Percentiles rank a stretch among this genome's conserved stretches.
phyloP scores from a whole-genome alignment of 2,888 invertebrate species.

The Macropis europaea region DNA sequence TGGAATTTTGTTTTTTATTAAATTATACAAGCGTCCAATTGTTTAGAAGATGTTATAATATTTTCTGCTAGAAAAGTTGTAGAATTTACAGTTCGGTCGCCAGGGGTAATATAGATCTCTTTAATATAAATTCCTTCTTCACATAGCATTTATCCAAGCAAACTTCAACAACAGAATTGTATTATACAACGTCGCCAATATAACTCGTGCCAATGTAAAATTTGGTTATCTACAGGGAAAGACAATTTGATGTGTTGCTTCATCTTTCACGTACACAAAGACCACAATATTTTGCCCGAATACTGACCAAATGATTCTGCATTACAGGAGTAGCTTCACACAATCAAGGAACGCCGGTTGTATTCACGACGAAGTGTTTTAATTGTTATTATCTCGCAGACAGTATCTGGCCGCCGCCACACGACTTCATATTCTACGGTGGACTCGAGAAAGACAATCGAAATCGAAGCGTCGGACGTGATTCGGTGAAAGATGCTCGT shows the following conservation, averaged over 20 bases:
- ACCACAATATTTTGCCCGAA: slow-evolving; percentile 12
- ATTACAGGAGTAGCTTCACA: slow-evolving; percentile 1
- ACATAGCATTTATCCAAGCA: not conserved
- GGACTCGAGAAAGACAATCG: slow-evolving; percentile 40
- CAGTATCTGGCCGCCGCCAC: slow-evolving; percentile 67
- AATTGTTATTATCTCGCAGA: slow-evolving; percentile 58
- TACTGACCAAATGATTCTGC: slow-evolving; percentile 29
- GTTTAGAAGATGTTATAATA: too few species aligned
- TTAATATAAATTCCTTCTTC: not conserved
- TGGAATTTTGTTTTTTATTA: too few species aligned
- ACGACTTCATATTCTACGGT: slow-evolving; percentile 59
- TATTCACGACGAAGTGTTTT: not conserved
- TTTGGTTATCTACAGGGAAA: too few species aligned
- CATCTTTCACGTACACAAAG: not conserved
- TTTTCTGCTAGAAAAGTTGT: too few species aligned
- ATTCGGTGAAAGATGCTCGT: not conserved
- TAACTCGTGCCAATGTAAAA: too few species aligned
- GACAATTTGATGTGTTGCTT: too few species aligned
- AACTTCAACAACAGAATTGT: not conserved
- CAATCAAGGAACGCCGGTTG: slow-evolving; percentile 14
- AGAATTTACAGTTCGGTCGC: too few species aligned
- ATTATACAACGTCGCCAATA: not conserved
- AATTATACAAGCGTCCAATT: too few species aligned
- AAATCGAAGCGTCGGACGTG: not conserved
- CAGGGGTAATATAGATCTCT: too few species aligned